A percentile compares a stretch with the other conserved stretches of the same genome.
Conservation (phyloP, 2,113 vertebrate species). For the Addax nasomaculatus region DNA sequence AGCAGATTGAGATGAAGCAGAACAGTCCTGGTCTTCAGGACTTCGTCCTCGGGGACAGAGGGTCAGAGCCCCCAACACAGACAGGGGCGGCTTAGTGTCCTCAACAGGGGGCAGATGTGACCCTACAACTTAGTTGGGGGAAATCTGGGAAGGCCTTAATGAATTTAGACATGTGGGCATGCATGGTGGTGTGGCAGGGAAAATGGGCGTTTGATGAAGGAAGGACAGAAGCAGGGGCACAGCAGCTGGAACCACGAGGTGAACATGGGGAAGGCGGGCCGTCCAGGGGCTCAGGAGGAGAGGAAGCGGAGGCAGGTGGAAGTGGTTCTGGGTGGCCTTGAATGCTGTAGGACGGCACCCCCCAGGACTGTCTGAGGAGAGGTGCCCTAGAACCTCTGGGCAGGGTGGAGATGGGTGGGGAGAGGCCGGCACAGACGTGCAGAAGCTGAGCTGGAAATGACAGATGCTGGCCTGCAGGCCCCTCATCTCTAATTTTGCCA, state of each 20-base stretch:
- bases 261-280: not conserved
- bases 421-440: not conserved
- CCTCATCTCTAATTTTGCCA: conserved; percentile 39
- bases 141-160: not conserved
- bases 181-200: not conserved
- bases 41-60: not conserved
- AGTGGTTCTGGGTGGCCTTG: not conserved
- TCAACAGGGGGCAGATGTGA: not conserved
- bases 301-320: not conserved
- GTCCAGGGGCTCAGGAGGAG: not conserved
- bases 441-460: conserved; percentile 17
- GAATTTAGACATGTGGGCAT: not conserved
- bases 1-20: not conserved
- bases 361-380: not conserved
- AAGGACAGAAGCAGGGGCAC: not conserved
- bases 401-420: not conserved
- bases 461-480: not conserved
- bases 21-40: not conserved
- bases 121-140: no score
- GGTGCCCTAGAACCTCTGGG: not conserved
- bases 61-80: not conserved
- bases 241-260: not conserved
- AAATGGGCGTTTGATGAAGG: not conserved
- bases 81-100: not conserved
- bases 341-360: not conserved